Conservation (phyloP, 1,140 invertebrate species). For the Aethina tumida region DNA sequence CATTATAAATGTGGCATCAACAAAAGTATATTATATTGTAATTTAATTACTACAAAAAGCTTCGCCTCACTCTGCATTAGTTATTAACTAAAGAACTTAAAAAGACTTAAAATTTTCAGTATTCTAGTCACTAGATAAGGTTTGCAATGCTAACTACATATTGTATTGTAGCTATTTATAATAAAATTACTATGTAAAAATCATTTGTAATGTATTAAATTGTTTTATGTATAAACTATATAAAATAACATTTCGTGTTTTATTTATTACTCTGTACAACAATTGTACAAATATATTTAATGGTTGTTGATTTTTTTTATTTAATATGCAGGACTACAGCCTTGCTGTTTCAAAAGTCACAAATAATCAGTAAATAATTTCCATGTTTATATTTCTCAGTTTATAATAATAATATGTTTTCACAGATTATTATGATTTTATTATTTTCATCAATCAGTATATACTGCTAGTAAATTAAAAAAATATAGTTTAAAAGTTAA, state of each 20-base stretch:
- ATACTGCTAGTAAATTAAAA: too few relatives aligned
- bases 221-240: constrained; percentile 28
- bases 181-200: constrained; percentile 28
- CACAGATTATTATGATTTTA: too few relatives aligned
- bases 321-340: too few relatives aligned
- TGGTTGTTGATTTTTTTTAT: too few relatives aligned
- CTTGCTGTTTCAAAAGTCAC: too few relatives aligned
- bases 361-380: too few relatives aligned
- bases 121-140: constrained; percentile 37
- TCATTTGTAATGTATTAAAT: constrained; percentile 30
- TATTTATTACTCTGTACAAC: too few relatives aligned
- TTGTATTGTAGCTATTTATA: constrained; percentile 27
- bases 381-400: too few relatives aligned
- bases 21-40: constrained; percentile 11
- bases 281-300: too few relatives aligned
- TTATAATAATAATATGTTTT: too few relatives aligned
- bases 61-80: constrained; percentile 24
- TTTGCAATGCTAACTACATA: constrained; percentile 26
- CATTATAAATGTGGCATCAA: constrained; percentile 2
- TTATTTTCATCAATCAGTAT: too few relatives aligned
- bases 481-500: too few relatives aligned
- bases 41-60: constrained; percentile 12
- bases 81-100: constrained; percentile 21
- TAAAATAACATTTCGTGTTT: constrained; percentile 8
- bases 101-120: constrained; percentile 37